Evolutionary conservation across 1,140 invertebrate genomes (phyloP), one percentile per base, ranked within the genome.

Genomic region (Uloborus diversus): DNA sequence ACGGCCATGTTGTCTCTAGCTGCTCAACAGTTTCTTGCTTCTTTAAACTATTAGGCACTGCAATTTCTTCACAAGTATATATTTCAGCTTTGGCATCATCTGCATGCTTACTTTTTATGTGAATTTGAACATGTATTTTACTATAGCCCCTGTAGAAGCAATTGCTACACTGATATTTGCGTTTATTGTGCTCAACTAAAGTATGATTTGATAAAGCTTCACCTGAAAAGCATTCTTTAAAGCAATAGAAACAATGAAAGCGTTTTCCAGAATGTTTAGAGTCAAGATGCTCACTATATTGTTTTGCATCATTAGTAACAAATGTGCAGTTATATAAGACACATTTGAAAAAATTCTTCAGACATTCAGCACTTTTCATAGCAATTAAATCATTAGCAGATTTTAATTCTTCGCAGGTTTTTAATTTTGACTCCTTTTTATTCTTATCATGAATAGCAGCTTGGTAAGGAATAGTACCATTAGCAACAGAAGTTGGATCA

Each of bases 71-170:
- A 42, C 76, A 79, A 17, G 9, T n/a, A 2, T 28, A 20, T 11
- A 79, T 30, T n/a, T 51, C 35, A 9, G 62, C 32, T 14, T 17
- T 20, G 0, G 32, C 23, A 37, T 70, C 53, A 3, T 42, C 56
- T 3, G 25, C 3, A 32, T 80, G 79, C 56, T 53, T 23, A 32
- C 42, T 71, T 20, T 57, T 27, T 17, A 65, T 64, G 30, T 80
- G 79, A 57, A 65, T 65, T 30, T 71, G 66, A 1, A 71, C 42
- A 47, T 80, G 68, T 20, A 33, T 47, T 56, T 64, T 71, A 20
- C 68, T 80, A 20, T 9, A 70, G n/a, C 59, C 79, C 23, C 79
- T 27, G 33, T 80, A 80, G 47, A 80, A 80, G 30, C 79, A 80
- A 9, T 35, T 56, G n/a, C 49, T 80, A 20, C 79, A 80, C 4